phyloP scores from a whole-genome alignment of 2,113 vertebrate genomes.

The Eulemur macaco region DNA sequence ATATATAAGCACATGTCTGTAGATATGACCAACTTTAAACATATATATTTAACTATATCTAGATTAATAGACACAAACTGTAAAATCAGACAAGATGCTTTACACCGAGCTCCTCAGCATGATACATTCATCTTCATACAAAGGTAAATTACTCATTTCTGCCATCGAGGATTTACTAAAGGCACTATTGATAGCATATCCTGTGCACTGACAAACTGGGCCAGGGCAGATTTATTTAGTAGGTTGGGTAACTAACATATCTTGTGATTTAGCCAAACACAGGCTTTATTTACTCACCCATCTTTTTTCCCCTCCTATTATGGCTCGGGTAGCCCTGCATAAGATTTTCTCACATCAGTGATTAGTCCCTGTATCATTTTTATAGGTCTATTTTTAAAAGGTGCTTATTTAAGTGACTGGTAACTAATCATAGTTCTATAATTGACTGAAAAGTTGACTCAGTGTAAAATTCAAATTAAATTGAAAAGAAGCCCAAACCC shows the following conservation, averaged over 20 bases:
- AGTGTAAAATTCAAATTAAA: conserved; percentile 82
- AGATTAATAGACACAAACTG: conserved; percentile 41
- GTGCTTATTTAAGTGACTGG: conserved; percentile 83
- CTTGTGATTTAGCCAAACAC: conserved; percentile 63
- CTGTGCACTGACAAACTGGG: neutral
- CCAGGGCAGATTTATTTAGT: conserved; percentile 54
- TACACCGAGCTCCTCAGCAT: conserved; percentile 1
- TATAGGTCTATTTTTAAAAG: conserved; percentile 85
- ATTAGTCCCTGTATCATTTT: conserved; percentile 82
- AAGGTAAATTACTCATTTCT: conserved; percentile 59
- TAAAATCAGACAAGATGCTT: conserved; percentile 48
- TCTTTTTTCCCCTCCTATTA: conserved; percentile 75
- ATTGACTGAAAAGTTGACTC: conserved; percentile 83
- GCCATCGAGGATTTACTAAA: conserved; percentile 52
- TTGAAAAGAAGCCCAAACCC: conserved; percentile 64
- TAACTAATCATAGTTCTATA: conserved; percentile 82
- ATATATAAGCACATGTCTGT: neutral
- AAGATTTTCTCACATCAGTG: conserved; percentile 77
- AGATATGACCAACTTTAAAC: neutral
- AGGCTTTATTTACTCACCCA: conserved; percentile 72
- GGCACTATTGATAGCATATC: neutral
- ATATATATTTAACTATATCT: neutral
- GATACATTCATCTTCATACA: conserved; percentile 33
- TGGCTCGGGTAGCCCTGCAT: conserved; percentile 65
- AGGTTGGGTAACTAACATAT: conserved; percentile 31